Evolutionary conservation across 2,888 invertebrate species (phyloP).

Genomic region (Drosophila affinis): DNA sequence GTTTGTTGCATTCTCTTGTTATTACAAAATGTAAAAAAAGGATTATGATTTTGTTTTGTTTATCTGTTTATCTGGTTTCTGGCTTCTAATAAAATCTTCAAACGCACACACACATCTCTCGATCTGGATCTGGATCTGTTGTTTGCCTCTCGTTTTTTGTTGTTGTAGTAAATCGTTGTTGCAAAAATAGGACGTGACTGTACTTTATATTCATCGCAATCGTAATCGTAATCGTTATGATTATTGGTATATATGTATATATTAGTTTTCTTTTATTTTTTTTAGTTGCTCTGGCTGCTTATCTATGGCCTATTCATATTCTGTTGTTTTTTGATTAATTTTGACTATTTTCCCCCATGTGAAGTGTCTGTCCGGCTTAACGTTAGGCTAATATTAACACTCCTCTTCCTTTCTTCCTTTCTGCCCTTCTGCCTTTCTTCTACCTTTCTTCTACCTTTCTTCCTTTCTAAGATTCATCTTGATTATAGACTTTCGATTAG

Average conservation of each 20-base stretch:
- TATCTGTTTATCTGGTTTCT: slow-evolving; percentile 26
- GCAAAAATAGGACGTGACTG: slow-evolving; percentile 84
- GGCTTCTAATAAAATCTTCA: slow-evolving; percentile 51
- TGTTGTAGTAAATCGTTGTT: slow-evolving; percentile 83
- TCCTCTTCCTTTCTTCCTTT: slow-evolving; percentile 36
- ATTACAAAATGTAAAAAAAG: slow-evolving; percentile 79
- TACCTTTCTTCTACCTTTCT: slow-evolving; percentile 19
- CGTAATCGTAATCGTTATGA: slow-evolving; percentile 38
- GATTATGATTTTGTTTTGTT: slow-evolving; percentile 56
- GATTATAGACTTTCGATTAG: slow-evolving; percentile 24
- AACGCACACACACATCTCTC: slow-evolving; percentile 25
- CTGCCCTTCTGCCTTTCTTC: slow-evolving; percentile 32
- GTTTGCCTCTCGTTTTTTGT: slow-evolving; percentile 35
- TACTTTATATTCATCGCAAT: slow-evolving; percentile 57
- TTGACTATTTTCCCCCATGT: slow-evolving; percentile 58
- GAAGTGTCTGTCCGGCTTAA: slow-evolving; percentile 52
- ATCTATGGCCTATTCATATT: slow-evolving; percentile 63
- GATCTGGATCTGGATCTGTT: slow-evolving; percentile 32
- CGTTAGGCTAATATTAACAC: slow-evolving; percentile 60
- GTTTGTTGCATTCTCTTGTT: slow-evolving; percentile 60
- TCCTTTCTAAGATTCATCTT: slow-evolving; percentile 30
- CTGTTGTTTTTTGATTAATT: slow-evolving; percentile 67
- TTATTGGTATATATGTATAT: slow-evolving; percentile 38
- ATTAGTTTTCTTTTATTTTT: slow-evolving; percentile 29
- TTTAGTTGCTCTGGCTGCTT: slow-evolving; percentile 51